phyloP scores from a whole-genome alignment of 2,888 invertebrate genomes.

The Acholoe squamosa region DNA sequence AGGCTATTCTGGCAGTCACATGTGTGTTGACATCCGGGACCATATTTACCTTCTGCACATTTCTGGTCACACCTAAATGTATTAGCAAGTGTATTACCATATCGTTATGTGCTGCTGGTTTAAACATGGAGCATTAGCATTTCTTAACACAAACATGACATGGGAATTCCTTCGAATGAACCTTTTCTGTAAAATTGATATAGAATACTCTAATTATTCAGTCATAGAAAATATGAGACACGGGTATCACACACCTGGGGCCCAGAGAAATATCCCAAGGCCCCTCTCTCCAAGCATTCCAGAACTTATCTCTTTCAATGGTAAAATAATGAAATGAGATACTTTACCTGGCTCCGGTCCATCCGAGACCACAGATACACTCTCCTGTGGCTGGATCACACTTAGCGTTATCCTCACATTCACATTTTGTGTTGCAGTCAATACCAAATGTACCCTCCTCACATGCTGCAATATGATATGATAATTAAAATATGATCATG shows the following conservation, averaged over 20 bases:
- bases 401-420: constrained; percentile 82
- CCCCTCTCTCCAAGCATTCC: no score
- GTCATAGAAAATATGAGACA: no score
- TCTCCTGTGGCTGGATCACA: constrained; percentile 81
- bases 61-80: not conserved
- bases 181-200: no score
- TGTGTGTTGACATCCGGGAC: constrained; percentile 76
- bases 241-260: no score
- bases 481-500: no score
- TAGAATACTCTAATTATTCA: no score
- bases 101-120: not conserved
- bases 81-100: not conserved
- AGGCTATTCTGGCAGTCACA: constrained; percentile 81
- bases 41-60: constrained; percentile 77
- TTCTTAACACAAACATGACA: no score
- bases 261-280: no score
- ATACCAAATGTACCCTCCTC: constrained; percentile 55
- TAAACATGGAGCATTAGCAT: no score
- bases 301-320: no score
- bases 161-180: no score
- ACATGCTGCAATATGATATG: constrained; percentile 48
- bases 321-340: no score
- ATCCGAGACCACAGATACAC: constrained; percentile 82
- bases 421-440: constrained; percentile 83
- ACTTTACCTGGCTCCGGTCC: constrained; percentile 71